These are phyloP conservation scores for Lagria hirta DNA, from an alignment of 2,888 invertebrate genomes.

Conservation along the genomic window DNA sequence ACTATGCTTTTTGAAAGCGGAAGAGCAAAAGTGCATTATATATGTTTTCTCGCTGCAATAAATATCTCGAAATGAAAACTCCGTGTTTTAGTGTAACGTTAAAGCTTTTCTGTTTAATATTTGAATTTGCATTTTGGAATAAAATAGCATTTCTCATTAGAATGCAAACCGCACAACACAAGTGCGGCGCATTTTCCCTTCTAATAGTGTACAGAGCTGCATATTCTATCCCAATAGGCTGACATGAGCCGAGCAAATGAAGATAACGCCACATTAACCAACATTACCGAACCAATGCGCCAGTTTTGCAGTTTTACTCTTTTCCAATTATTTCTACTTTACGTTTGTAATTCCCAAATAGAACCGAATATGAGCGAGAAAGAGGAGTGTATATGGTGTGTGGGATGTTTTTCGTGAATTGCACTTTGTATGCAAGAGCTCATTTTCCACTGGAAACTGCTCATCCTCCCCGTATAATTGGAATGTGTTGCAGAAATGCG, in stretches of 20 bases:
- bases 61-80: too few species aligned
- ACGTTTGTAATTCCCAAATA: slow-evolving; percentile 4
- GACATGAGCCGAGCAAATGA: slow-evolving; percentile 48
- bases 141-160: slow-evolving; percentile 44
- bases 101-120: too few species aligned
- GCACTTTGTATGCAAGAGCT: slow-evolving; percentile 47
- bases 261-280: slow-evolving; percentile 50
- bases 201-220: slow-evolving; percentile 37
- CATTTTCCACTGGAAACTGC: slow-evolving; percentile 45
- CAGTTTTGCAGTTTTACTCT: slow-evolving; percentile 40
- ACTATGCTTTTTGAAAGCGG: too few species aligned
- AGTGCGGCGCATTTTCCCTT: slow-evolving; percentile 32
- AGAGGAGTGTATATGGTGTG: slow-evolving; percentile 8
- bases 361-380: slow-evolving; percentile 3
- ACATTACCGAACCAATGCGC: slow-evolving; percentile 44
- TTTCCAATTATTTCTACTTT: too few species aligned
- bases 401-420: slow-evolving; percentile 36
- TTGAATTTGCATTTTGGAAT: slow-evolving; percentile 36
- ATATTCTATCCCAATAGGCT: slow-evolving; percentile 41
- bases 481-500: slow-evolving; percentile 44
- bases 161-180: slow-evolving; percentile 40
- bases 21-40: too few species aligned
- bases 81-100: too few species aligned
- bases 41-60: too few species aligned
- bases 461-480: slow-evolving; percentile 47